A percentile compares a stretch with the other conserved stretches of the same genome.
Conservation (phyloP, 2,888 invertebrate species). For the Dryadula phaetusa region DNA sequence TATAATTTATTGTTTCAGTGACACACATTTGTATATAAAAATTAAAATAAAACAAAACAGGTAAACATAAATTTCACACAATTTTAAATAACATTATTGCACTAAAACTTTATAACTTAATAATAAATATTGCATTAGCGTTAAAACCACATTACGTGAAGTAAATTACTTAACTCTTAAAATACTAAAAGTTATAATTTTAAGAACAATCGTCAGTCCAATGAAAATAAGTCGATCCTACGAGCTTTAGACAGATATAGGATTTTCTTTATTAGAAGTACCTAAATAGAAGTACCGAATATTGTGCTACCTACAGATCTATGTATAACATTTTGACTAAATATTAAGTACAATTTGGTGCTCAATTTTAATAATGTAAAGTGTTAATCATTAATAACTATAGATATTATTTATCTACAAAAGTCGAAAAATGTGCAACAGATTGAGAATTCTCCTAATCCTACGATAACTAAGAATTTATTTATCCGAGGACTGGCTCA, state of each 20-base stretch:
- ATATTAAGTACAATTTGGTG: constrained; percentile 85
- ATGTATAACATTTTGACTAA: constrained; percentile 78
- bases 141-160: constrained; percentile 73
- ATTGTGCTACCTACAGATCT: constrained; percentile 65
- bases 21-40: constrained; percentile 64
- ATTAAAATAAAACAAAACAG: constrained; percentile 77
- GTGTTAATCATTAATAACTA: constrained; percentile 75
- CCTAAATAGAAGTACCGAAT: constrained; percentile 57
- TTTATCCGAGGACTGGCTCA: constrained; percentile 40
- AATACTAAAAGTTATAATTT: constrained; percentile 72
- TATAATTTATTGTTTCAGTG: constrained; percentile 60
- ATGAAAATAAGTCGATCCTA: constrained; percentile 73
- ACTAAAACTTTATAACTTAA: constrained; percentile 81
- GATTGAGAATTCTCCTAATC: constrained; percentile 63
- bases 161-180: constrained; percentile 71
- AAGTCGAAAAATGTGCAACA: constrained; percentile 69
- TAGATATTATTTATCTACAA: constrained; percentile 78
- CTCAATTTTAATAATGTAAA: constrained; percentile 79
- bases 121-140: constrained; percentile 83
- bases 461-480: constrained; percentile 51
- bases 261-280: constrained; percentile 58
- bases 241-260: constrained; percentile 65
- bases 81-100: constrained; percentile 83
- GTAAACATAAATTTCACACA: constrained; percentile 78
- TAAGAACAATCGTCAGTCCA: constrained; percentile 74